Evolutionary conservation across 2,113 vertebrate species (phyloP), one percentile per base, ranked within the genome.

Genomic region (Thalassarche chlororhynchos): DNA sequence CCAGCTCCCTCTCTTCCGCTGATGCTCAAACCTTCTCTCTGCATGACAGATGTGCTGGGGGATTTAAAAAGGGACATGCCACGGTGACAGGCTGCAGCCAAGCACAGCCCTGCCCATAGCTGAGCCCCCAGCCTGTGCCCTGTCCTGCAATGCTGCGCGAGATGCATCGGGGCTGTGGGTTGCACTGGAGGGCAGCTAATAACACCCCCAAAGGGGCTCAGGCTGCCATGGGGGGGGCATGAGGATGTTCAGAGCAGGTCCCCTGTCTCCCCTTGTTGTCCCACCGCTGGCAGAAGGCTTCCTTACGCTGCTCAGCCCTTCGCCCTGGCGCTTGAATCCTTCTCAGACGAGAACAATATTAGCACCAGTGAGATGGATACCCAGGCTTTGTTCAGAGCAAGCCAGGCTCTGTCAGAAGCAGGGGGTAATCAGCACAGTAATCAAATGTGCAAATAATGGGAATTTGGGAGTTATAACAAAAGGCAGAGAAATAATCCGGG

Each of bases 401-500:
- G 57, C 23, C 31, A 54, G 61, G 79, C 89, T 89, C 74, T 95
- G 95, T 88, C 90, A 92, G 92, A 64, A 92, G 78, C 16, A 34
- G 66, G 78, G 78, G 74, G 90, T 64, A 72, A 93, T 84, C 82
- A 79, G 85, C 61, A 5, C 34, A 3, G 85, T 69, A 88, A 97
- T 97, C 94, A 95, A 88, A 90, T 61, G 57, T 75, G 70, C 66
- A 90, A 86, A 95, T 90, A 77, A 93, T 29, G 68, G 75, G 88
- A 52, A 95, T 88, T 95, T 76, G 70, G 92, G 83, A 95, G 92
- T 54, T 83, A 3, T 38, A 90, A 94, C 92, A 96, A 96, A 96
- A 96, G 92, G 70, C 94, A 77, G 66, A 79, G 84, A 47, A 91
- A 87, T 71, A 52, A 92, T 88, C 75, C 4, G 8, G 57, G 52